These are phyloP conservation scores for Delphinapterus leucas DNA, from an alignment of 2,113 vertebrate genomes.

Conservation along the genomic window DNA sequence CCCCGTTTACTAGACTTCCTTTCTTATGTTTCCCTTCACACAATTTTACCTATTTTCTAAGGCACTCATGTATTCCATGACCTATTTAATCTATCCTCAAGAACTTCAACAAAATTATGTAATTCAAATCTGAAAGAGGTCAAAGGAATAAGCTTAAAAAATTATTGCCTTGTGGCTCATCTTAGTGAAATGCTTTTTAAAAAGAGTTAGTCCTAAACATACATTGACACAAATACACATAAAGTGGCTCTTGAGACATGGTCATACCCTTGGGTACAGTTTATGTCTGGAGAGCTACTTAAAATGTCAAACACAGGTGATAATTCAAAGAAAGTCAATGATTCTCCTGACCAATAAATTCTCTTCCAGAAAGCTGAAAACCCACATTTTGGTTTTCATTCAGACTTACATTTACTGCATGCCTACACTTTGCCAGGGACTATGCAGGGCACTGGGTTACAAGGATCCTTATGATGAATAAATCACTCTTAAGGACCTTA, in stretches of 20 bases:
- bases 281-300: conserved; percentile 35
- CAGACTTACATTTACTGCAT: background rate
- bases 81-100: conserved; percentile 1
- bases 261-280: background rate
- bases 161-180: background rate
- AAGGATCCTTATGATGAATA: background rate
- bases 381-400: background rate
- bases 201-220: background rate
- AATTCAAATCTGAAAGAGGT: background rate
- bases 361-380: background rate
- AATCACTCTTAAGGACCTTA: background rate
- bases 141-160: background rate
- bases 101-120: conserved; percentile 24
- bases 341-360: background rate
- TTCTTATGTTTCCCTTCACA: background rate
- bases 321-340: background rate
- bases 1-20: background rate
- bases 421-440: background rate
- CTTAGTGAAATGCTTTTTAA: conserved; percentile 9
- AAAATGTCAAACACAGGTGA: background rate
- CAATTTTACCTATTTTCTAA: background rate
- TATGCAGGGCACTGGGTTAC: background rate
- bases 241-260: background rate
- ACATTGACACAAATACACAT: background rate
- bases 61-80: background rate